phyloP scores from a whole-genome alignment of 2,888 invertebrate genomes.

The Mesorhabditis sp. region DNA sequence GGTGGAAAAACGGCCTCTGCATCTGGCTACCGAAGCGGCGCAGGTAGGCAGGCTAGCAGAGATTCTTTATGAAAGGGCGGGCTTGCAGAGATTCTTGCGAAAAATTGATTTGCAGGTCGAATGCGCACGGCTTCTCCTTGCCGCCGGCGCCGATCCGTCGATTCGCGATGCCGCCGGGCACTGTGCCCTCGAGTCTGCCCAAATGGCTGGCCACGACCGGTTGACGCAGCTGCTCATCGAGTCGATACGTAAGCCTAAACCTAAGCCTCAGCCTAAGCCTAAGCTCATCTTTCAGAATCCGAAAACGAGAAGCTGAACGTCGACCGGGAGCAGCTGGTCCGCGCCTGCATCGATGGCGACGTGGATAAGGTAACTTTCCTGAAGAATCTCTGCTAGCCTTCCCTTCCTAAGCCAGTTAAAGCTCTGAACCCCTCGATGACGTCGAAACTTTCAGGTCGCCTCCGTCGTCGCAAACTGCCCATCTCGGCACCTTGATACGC shows the following conservation, averaged over 20 bases:
- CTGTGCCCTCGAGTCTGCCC: conserved; percentile 73
- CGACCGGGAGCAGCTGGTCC: conserved; percentile 68
- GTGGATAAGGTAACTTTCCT: conserved; percentile 64
- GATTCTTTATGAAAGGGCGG: no score
- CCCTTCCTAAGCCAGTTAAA: background rate
- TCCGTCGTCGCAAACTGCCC: background rate
- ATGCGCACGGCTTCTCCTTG: conserved; percentile 18
- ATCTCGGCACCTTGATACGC: conserved; percentile 42
- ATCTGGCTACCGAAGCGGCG: conserved; percentile 77
- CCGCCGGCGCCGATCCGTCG: conserved; percentile 22
- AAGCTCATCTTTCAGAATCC: conserved; percentile 22
- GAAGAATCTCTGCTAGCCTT: background rate
- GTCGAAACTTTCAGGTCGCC: conserved; percentile 12
- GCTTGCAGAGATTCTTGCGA: no score
- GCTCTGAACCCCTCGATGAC: background rate
- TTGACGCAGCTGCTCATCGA: conserved; percentile 51
- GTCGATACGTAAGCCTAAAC: conserved; percentile 36
- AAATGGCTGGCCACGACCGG: conserved; percentile 68
- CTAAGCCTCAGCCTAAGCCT: background rate
- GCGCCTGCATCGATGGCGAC: conserved; percentile 75
- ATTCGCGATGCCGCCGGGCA: conserved; percentile 66
- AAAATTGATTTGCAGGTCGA: conserved; percentile 61
- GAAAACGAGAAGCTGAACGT: conserved; percentile 30
- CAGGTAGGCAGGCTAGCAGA: conserved; percentile 61
- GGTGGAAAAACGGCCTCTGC: conserved; percentile 71